phyloP scores from a whole-genome alignment of 2,113 vertebrate genomes.

The Trematocara marginatum region DNA sequence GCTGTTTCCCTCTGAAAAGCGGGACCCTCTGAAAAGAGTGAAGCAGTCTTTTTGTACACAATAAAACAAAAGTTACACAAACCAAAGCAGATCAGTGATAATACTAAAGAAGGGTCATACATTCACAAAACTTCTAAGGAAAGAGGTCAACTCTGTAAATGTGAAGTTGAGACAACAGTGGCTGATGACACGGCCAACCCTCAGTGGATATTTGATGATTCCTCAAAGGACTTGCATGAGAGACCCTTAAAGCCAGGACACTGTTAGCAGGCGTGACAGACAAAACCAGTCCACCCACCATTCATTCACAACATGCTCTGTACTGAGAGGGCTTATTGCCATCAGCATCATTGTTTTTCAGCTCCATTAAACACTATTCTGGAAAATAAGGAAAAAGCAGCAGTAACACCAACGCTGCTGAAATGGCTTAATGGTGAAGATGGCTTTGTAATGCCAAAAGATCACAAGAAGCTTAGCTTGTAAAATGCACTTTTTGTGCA shows the following conservation, averaged over 20 bases:
- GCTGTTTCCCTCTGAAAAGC: neutral
- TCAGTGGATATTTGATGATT: neutral
- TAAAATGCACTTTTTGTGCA: neutral
- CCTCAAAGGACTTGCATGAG: neutral
- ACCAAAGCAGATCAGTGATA: neutral
- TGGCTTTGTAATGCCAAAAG: neutral
- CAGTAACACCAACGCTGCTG: neutral
- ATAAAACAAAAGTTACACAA: conserved; percentile 26
- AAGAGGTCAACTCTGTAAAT: neutral
- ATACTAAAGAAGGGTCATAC: neutral
- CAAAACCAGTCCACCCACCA: conserved; percentile 1
- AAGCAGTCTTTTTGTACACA: conserved; percentile 57
- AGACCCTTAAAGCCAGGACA: neutral
- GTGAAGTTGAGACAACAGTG: neutral
- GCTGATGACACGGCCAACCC: neutral
- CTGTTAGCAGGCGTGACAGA: conserved; percentile 7
- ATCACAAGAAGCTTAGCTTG: neutral
- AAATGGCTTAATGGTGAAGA: neutral
- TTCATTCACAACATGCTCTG: neutral
- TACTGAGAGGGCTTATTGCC: conserved; percentile 6
- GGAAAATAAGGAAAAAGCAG: neutral
- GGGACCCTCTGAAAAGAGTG: neutral
- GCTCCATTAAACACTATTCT: conserved; percentile 11
- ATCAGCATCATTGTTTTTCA: conserved; percentile 3
- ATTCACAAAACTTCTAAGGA: neutral